Evolutionary conservation across 2,888 invertebrate species (phyloP).

Genomic region (Tillus elongatus): DNA sequence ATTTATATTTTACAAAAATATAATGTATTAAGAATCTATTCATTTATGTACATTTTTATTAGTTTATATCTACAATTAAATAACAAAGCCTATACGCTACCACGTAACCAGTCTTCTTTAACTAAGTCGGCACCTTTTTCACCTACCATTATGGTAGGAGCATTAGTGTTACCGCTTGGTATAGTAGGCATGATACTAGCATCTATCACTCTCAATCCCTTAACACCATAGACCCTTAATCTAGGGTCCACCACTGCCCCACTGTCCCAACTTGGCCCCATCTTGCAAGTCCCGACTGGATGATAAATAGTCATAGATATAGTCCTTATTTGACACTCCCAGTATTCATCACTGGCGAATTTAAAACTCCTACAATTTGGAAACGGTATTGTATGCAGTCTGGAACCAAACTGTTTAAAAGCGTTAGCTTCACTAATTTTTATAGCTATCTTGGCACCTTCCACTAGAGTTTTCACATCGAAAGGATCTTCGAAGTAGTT

Average conservation of each 20-base stretch:
- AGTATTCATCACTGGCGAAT: conserved; percentile 72
- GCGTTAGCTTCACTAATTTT: conserved; percentile 64
- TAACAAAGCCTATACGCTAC: too few species aligned
- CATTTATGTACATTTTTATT: too few species aligned
- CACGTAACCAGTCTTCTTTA: conserved; percentile 66
- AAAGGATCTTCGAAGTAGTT: conserved; percentile 80
- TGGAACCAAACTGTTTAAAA: conserved; percentile 72
- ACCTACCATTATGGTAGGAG: conserved; percentile 85
- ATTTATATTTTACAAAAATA: too few species aligned
- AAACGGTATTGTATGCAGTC: conserved; percentile 63
- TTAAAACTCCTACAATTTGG: conserved; percentile 67
- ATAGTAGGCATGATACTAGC: conserved; percentile 86
- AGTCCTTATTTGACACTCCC: conserved; percentile 79
- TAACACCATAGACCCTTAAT: conserved; percentile 66
- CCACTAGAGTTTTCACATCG: conserved; percentile 72
- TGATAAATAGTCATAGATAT: conserved; percentile 88
- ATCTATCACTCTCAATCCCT: conserved; percentile 73
- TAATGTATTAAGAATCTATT: too few species aligned
- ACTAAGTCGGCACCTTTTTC: conserved; percentile 82
- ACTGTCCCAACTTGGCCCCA: conserved; percentile 72
- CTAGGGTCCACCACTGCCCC: conserved; percentile 76
- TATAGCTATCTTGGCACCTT: conserved; percentile 70
- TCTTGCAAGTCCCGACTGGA: conserved; percentile 80
- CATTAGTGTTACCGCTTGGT: conserved; percentile 83
- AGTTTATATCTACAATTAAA: too few species aligned